Evolutionary conservation across 1,140 invertebrate genomes (phyloP).

Genomic region (Hylaeus anthracinus): DNA sequence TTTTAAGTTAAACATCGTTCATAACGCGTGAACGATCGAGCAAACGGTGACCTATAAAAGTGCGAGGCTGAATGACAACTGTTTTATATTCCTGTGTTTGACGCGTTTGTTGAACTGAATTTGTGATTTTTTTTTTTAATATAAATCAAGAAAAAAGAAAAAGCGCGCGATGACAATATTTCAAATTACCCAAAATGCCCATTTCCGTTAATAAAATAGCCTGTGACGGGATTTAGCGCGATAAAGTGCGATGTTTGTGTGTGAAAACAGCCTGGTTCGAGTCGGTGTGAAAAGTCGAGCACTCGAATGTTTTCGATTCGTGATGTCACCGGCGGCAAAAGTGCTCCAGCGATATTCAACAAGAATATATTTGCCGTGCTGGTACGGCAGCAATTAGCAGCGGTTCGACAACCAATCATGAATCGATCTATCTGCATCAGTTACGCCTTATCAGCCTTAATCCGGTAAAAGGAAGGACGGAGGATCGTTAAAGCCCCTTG

Average conservation of each 20-base stretch:
- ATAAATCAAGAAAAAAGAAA: background rate
- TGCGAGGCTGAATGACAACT: conserved; percentile 2
- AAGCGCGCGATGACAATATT: background rate
- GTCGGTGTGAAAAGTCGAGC: background rate
- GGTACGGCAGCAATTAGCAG: conserved; percentile 21
- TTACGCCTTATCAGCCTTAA: conserved; percentile 43
- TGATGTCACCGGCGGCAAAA: background rate
- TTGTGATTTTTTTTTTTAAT: background rate
- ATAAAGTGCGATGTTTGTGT: background rate
- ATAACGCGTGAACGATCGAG: background rate
- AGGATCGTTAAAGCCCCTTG: conserved; percentile 8
- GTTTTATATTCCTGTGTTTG: background rate
- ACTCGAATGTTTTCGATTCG: background rate
- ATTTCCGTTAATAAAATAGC: background rate
- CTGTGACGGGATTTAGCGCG: background rate
- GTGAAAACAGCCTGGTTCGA: background rate
- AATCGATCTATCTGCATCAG: conserved; percentile 41
- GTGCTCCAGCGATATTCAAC: background rate
- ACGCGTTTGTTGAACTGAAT: conserved; percentile 2
- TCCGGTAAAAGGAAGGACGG: conserved; percentile 35
- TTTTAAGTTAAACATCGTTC: background rate
- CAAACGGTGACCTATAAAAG: conserved; percentile 30
- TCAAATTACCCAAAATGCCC: background rate
- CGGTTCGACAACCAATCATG: conserved; percentile 28
- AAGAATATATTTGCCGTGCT: background rate